Evolutionary conservation across 2,113 vertebrate genomes (phyloP).

Genomic region (Crypturellus undulatus): DNA sequence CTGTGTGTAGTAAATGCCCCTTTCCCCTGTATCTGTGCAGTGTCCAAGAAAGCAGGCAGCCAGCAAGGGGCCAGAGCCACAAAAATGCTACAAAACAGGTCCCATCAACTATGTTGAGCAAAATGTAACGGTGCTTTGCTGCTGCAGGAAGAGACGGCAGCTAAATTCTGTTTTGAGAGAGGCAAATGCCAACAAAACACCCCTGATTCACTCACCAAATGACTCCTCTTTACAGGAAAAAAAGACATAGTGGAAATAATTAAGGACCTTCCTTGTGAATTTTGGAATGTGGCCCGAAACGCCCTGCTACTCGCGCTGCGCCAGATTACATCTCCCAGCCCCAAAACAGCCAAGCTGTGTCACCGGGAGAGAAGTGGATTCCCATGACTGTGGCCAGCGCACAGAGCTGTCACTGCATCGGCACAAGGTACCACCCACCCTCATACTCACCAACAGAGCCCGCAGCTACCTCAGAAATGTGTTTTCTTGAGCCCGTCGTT

Average conservation of each 20-base stretch:
- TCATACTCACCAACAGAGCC: not conserved
- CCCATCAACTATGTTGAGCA: too few relatives aligned
- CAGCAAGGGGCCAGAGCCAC: not conserved
- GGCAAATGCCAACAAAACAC: not conserved
- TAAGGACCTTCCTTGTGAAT: not conserved
- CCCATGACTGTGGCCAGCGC: rapidly evolving
- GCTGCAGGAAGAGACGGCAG: not conserved
- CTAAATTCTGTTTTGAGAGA: not conserved
- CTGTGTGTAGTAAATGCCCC: rapidly evolving
- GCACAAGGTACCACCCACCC: not conserved
- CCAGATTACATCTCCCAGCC: not conserved
- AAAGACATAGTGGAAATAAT: not conserved
- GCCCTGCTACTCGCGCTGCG: rapidly evolving
- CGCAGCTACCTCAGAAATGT: not conserved
- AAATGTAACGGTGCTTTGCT: rapidly evolving
- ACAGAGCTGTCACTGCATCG: not conserved
- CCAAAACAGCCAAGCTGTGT: rapidly evolving
- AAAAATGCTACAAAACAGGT: not conserved
- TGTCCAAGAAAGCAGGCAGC: not conserved
- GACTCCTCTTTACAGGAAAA: not conserved
- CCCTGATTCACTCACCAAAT: rapidly evolving
- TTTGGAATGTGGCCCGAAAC: not conserved
- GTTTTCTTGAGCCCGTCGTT: not conserved
- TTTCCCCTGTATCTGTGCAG: not conserved
- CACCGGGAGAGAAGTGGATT: not conserved